These are phyloP conservation scores for Podargus strigoides DNA, from an alignment of 2,797 vertebrate genomes.

Conservation along the genomic window DNA sequence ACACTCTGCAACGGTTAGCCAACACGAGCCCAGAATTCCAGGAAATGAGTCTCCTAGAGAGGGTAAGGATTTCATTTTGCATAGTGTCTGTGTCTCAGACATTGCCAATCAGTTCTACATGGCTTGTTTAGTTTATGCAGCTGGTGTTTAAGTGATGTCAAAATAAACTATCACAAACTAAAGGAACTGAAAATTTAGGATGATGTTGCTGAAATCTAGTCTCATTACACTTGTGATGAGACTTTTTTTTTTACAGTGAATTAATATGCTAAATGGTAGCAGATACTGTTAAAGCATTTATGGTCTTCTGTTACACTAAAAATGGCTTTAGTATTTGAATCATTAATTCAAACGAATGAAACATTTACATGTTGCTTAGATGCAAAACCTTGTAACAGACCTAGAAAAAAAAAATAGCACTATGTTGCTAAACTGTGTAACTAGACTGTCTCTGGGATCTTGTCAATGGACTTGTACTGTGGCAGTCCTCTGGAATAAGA, in stretches of 20 bases:
- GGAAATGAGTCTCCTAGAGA: slow-evolving; percentile 95
- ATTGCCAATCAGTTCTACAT: not conserved
- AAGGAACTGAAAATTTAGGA: not conserved
- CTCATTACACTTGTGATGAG: not conserved
- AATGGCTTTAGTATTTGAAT: not conserved
- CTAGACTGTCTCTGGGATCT: not conserved
- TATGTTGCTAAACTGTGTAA: not conserved
- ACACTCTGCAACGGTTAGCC: slow-evolving; percentile 89
- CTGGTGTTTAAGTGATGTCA: not conserved
- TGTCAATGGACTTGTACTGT: not conserved
- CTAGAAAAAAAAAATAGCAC: not conserved
- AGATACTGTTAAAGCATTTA: not conserved
- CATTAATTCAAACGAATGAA: not conserved
- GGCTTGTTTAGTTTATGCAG: not conserved
- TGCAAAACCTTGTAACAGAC: not conserved
- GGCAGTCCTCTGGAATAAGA: not conserved
- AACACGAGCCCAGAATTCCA: slow-evolving; percentile 98
- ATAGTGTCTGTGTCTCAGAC: rapidly evolving
- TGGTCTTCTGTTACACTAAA: not conserved
- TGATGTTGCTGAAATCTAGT: not conserved
- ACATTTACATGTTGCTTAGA: not conserved
- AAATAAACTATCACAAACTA: not conserved
- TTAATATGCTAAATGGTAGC: not conserved
- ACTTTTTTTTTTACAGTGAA: not conserved
- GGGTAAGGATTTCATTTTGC: slow-evolving; percentile 76